Evolutionary conservation across 2,797 vertebrate genomes (phyloP), one percentile per base, ranked within the genome.

Genomic region (Leuciscus waleckii): DNA sequence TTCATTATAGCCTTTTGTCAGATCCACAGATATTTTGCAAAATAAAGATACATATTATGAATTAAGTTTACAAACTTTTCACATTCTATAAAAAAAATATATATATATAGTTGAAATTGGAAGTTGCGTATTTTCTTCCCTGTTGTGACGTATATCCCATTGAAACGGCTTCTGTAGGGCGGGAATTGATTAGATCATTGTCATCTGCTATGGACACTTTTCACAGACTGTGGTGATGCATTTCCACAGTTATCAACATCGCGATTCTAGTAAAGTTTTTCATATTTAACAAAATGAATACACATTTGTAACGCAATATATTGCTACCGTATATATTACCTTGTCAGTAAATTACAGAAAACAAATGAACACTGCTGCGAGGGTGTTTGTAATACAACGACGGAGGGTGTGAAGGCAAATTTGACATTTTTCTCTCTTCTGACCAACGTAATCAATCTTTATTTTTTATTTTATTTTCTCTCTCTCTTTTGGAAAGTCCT

Each of bases 401-500:
- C 10, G 13, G n/a, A 61, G n/a, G 11, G 5, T 5, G n/a, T 63
- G 5, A 63, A 1, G n/a, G 11, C n/a, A 61, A 61, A 26, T 61
- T 5, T 58, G 23, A 58, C 4, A 5, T 11, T 26, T 63, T 29
- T 29, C 5, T 29, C 61, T 11, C 56, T 58, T 11, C 23, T 58
- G 23, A 58, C 23, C 56, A 58, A 58, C 1, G 1, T 11, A n/a
- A 11, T 58, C 23, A 11, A 58, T n/a, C 9, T 58, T 9, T n/a
- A 2, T 51, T 7, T 54, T 29, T 29, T 29, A 1, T 29, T 1
- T 19, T 19, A 8, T 8, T 7, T 0, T 19, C 0, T 39, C 0
- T 41, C 2, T 43, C 10, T 43, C 41, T 43, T 43, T 13, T 43
- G 11, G 3, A 13, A 43, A 43, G 51, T 54, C 2, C 17, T 54